A percentile compares a stretch with the other conserved stretches of the same genome.
Conservation (phyloP, 1,140 invertebrate species). For the Macrostomum lignano region DNA sequence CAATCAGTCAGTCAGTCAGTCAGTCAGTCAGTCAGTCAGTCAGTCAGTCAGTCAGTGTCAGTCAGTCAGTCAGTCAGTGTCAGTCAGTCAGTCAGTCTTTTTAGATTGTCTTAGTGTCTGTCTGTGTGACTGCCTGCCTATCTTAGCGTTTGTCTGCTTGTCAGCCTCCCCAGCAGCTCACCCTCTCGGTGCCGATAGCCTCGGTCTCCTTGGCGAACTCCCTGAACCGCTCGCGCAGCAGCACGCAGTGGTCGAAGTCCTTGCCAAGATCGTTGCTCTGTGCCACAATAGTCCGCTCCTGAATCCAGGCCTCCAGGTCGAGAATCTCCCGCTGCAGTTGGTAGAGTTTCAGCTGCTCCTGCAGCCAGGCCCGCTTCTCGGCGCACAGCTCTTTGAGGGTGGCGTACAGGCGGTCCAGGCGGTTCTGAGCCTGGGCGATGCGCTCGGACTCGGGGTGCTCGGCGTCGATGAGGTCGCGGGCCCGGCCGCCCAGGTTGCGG, state of each 20-base stretch:
- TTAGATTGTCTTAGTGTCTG: too few relatives aligned
- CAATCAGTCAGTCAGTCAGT: too few relatives aligned
- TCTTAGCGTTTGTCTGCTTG: too few relatives aligned
- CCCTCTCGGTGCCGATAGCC: conserved; percentile 67
- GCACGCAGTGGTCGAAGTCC: conserved; percentile 76
- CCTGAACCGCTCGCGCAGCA: conserved; percentile 62
- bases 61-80: too few relatives aligned
- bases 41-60: too few relatives aligned
- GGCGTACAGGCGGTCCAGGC: conserved; percentile 91
- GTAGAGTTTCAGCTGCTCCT: conserved; percentile 79
- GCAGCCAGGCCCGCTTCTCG: conserved; percentile 66
- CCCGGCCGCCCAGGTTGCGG: conserved; percentile 65
- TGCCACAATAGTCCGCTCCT: conserved; percentile 78
- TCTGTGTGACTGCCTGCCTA: too few relatives aligned
- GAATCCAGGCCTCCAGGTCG: conserved; percentile 95
- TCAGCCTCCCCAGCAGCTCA: too few relatives aligned
- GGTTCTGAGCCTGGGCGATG: conserved; percentile 81
- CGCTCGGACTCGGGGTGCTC: conserved; percentile 46
- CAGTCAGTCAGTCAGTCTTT: too few relatives aligned
- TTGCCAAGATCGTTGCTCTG: conserved; percentile 85
- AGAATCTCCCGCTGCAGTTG: conserved; percentile 84
- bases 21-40: too few relatives aligned
- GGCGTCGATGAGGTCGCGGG: conserved; percentile 57
- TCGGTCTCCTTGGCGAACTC: conserved; percentile 90
- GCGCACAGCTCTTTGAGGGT: conserved; percentile 80